Base-by-base conservation (phyloP, 2,113 vertebrate genomes). In the Rhinolophus ferrumequinum region DNA sequence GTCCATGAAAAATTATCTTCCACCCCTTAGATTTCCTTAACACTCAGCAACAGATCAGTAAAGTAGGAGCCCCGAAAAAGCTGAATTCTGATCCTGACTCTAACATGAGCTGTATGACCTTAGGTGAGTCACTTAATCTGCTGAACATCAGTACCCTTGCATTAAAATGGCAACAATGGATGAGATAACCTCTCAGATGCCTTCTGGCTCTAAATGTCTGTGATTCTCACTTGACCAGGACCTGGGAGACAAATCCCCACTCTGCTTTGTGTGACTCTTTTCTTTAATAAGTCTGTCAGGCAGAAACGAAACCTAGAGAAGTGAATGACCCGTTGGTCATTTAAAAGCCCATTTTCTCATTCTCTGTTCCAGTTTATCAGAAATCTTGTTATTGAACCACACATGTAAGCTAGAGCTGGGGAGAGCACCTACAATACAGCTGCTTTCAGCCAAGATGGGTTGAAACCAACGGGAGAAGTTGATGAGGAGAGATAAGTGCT, bases 351-450 rank as follows among this genome's bases (percentile, higher is more conserved):
- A 75, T 95, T 96, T 97, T 93, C 85, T 95, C 93, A 77, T 94
- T 96, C 92, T 95, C 69, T 92, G 87, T 69, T 95, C 52, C 66
- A 70, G 41, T 95, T 98, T 98, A 97, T 98, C 97, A 97, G 96
- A 66, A 50, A 95, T 97, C 97, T 97, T 97, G 87, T 98, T 95
- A 96, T 24, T 96, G 97, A 97, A 77, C 75, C 88, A 72, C 62
- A 89, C 12, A 1, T 64, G 90, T 90, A 95, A 95, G 92, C 73
- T 91, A 58, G 60, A 96, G 90, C 75, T 56, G 94, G 90, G 70
- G 84, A 88, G 96, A 30, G 26, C 58, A 38, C 80, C 94, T 76
- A 95, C 85, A 96, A 97, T 93, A 94, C 96, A 93, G 85, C 69
- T 75, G 60, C 93, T 88, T 97, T 97, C 97, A 95, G 87, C 19